Evolutionary conservation across 2,888 invertebrate species (phyloP).

Genomic region (Xylota sylvarum): DNA sequence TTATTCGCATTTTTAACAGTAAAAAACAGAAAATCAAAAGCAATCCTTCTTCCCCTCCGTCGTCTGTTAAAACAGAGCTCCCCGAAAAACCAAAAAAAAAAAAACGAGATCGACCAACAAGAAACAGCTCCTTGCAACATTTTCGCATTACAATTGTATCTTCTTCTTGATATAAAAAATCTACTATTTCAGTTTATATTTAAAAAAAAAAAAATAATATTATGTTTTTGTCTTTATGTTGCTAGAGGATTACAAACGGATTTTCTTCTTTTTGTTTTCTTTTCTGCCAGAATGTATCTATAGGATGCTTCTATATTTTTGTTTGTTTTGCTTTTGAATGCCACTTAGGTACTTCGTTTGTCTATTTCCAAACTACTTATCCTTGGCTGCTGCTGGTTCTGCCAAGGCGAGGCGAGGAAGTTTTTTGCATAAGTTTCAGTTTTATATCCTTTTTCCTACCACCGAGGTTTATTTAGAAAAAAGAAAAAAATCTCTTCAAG

Average conservation of each 20-base stretch:
- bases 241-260: slow-evolving; percentile 58
- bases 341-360: slow-evolving; percentile 1
- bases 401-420: slow-evolving; percentile 5
- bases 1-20: slow-evolving; percentile 18
- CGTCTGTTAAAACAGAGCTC: slow-evolving; percentile 1
- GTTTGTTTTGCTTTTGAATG: slow-evolving; percentile 11
- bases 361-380: slow-evolving; percentile 45
- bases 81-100: background rate
- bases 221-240: slow-evolving; percentile 46
- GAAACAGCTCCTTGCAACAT: slow-evolving; percentile 21
- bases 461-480: slow-evolving; percentile 14
- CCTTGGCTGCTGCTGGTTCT: slow-evolving; percentile 14
- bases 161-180: slow-evolving; percentile 6
- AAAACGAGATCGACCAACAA: background rate
- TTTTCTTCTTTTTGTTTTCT: slow-evolving; percentile 17
- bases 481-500: slow-evolving; percentile 44
- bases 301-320: background rate
- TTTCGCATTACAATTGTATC: slow-evolving; percentile 50
- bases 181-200: slow-evolving; percentile 3
- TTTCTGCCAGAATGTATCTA: slow-evolving; percentile 21
- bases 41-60: background rate
- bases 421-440: slow-evolving; percentile 24
- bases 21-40: slow-evolving; percentile 42
- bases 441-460: background rate
- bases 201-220: slow-evolving; percentile 27